Base-by-base conservation (phyloP, 2,888 invertebrate genomes). In the Spicauda simplicius region DNA sequence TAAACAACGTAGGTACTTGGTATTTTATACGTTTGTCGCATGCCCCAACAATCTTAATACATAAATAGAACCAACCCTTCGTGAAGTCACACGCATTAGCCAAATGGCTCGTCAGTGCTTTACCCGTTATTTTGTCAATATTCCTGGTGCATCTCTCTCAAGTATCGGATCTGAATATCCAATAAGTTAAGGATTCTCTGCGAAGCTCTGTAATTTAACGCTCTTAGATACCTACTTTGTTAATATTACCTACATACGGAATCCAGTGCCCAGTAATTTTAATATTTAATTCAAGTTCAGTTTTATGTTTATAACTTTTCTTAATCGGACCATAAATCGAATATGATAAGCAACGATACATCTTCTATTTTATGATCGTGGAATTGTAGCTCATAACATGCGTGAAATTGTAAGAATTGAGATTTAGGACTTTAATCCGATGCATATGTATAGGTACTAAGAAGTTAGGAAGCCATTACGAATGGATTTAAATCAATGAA, bases 101-200 rank as follows among this genome's bases (percentile, higher is more conserved):
- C 72, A 74, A 74, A 72, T 70, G 69, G 69, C 71, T 71, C 71
- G 73, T 73, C 73, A 75, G 70, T 70, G 58, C 62, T 68, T 69
- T 59, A 64, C 59, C 74, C 73, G 74, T 76, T 76, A 73, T 73
- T 74, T 74, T 69, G 72, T 72, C 73, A 73, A 70, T 76, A 74
- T 76, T 76, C 74, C 71, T 68, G 66, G 70, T 71, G 73, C 75
- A 74, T 73, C 73, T 71, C 69, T 55, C 69, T 66, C 67, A 62
- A 69, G 70, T 70, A 71, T 71, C 65, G 59, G 68, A 69, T 71
- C 62, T 60, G 73, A 73, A 74, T 74, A 71, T 71, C 64, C 68
- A 75, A 73, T 62, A 65, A 70, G 70, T 65, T 57, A 62, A 70
- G 69, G 64, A 69, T 70, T 72, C 68, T 72, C 63, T 55, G 69